Evolutionary conservation across 1,140 invertebrate genomes (phyloP).

Genomic region (Drosophila nasuta): DNA sequence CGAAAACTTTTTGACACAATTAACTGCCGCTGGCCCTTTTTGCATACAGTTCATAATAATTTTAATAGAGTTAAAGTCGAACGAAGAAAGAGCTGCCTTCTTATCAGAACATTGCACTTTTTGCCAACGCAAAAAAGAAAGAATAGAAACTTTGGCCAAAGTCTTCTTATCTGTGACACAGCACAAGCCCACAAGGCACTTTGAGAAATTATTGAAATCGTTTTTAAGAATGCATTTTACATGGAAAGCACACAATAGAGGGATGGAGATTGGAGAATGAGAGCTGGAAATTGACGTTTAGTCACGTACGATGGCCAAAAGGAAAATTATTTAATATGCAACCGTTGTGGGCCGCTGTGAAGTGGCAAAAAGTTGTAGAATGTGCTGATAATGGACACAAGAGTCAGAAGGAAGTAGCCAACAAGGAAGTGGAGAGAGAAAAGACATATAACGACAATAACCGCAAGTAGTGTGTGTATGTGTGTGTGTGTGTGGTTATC

Average conservation of each 20-base stretch:
- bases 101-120: slow-evolving; percentile 78
- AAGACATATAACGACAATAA: slow-evolving; percentile 18
- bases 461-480: slow-evolving; percentile 28
- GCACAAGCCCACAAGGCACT: slow-evolving; percentile 53
- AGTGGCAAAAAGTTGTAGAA: slow-evolving; percentile 65
- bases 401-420: slow-evolving; percentile 6
- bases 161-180: slow-evolving; percentile 69
- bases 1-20: slow-evolving; percentile 75
- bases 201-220: slow-evolving; percentile 72
- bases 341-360: slow-evolving; percentile 42
- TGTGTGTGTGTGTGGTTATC: slow-evolving; percentile 9
- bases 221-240: slow-evolving; percentile 68
- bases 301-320: slow-evolving; percentile 69
- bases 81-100: slow-evolving; percentile 35
- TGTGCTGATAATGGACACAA: slow-evolving; percentile 39
- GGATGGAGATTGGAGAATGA: not conserved
- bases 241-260: not conserved
- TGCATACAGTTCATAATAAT: slow-evolving; percentile 42
- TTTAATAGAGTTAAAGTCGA: slow-evolving; percentile 25
- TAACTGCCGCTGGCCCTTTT: slow-evolving; percentile 64
- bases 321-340: slow-evolving; percentile 79
- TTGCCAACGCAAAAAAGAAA: slow-evolving; percentile 37
- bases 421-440: not conserved
- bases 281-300: slow-evolving; percentile 77
- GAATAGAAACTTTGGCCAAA: slow-evolving; percentile 36